Percentiles rank a stretch among this genome's conserved stretches.
These are phyloP conservation scores for Staurois parvus DNA, from an alignment of 2,797 vertebrate genomes.

Conservation along the genomic window DNA sequence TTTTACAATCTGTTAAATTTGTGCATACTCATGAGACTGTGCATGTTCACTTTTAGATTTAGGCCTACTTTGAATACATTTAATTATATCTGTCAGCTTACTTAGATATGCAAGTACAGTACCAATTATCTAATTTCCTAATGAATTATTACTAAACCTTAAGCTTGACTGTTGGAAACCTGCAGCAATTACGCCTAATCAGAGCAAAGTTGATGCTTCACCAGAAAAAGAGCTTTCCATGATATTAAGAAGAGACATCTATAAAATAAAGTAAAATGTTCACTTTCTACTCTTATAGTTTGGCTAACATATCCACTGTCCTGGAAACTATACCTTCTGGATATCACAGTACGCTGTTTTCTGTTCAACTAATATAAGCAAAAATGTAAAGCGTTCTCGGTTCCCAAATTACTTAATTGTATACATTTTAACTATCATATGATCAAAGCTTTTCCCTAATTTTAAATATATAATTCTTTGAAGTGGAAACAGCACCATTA, in stretches of 20 bases:
- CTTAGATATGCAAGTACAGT: not conserved
- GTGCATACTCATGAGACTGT: too few species aligned
- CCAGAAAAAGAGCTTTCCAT: not conserved
- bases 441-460: constrained; percentile 16
- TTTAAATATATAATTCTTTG: constrained; percentile 21
- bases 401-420: not conserved
- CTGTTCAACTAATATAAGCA: not conserved
- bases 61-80: too few species aligned
- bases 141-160: constrained; percentile 13
- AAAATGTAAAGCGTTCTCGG: not conserved
- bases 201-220: not conserved
- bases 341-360: not conserved
- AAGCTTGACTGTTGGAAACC: constrained; percentile 7
- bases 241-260: not conserved
- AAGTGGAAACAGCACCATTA: constrained; percentile 25
- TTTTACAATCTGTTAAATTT: too few species aligned
- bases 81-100: not conserved
- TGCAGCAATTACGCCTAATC: not conserved
- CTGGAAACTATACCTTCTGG: not conserved
- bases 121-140: constrained; percentile 10
- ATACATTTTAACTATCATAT: not conserved
- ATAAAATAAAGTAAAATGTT: not conserved
- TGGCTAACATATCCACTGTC: not conserved
- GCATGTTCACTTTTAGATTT: too few species aligned
- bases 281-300: not conserved